A percentile compares a stretch with the other conserved stretches of the same genome.
Evolutionary conservation across 2,797 vertebrate genomes (phyloP).

Genomic region (Muscicapa comitata): DNA sequence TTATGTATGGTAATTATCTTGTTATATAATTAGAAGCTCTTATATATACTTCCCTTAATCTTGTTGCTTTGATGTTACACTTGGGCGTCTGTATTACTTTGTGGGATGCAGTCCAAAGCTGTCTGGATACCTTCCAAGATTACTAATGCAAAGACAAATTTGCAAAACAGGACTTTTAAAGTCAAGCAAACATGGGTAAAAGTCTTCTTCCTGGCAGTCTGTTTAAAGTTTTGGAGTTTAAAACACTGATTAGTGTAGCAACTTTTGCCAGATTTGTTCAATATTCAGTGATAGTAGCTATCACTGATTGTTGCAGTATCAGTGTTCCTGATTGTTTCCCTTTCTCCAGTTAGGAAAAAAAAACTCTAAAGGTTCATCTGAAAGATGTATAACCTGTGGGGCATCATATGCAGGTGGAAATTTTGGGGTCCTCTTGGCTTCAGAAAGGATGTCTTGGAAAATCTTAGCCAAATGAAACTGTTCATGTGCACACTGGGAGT

Average conservation of each 20-base stretch:
- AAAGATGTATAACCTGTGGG: background rate
- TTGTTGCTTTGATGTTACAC: slow-evolving; percentile 14
- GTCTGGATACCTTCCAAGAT: background rate
- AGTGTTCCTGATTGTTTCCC: background rate
- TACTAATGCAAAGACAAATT: background rate
- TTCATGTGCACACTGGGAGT: background rate
- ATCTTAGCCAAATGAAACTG: background rate
- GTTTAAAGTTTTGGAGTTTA: background rate
- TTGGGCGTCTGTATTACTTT: background rate
- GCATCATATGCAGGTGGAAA: background rate
- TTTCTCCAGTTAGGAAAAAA: background rate
- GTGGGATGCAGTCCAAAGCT: background rate
- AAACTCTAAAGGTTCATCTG: background rate
- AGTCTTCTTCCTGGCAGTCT: background rate
- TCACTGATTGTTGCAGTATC: background rate
- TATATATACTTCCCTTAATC: slow-evolving; percentile 14
- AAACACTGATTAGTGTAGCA: background rate
- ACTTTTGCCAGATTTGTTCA: background rate
- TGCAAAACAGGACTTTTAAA: slow-evolving; percentile 10
- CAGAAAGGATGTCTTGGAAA: background rate
- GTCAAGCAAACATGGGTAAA: background rate
- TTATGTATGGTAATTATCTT: slow-evolving; percentile 4
- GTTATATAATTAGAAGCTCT: slow-evolving; percentile 32
- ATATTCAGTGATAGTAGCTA: background rate
- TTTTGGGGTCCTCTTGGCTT: background rate